Conservation (phyloP, 2,113 vertebrate genomes). For the Xiphorhynchus elegans region DNA sequence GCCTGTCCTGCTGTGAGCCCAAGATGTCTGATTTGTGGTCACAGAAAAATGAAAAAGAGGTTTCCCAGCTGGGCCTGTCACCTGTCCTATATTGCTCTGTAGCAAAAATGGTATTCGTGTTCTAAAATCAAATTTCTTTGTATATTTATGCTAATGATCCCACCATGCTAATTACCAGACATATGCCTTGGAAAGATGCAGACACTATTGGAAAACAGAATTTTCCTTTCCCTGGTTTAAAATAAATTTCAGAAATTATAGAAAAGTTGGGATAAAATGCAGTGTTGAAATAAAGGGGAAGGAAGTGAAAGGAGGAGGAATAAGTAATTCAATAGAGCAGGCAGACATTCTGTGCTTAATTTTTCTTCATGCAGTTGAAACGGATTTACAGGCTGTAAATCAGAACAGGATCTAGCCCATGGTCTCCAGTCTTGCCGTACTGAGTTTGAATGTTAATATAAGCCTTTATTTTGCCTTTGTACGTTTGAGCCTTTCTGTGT, state of each 20-base stretch:
- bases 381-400: conserved; percentile 51
- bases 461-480: conserved; percentile 49
- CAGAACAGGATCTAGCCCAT: conserved; percentile 17
- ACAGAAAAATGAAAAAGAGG: conserved; percentile 78
- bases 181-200: conserved; percentile 39
- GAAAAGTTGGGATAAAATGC: conserved; percentile 37
- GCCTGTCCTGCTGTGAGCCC: conserved; percentile 81
- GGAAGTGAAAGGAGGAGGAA: conserved; percentile 5
- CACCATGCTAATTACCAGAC: conserved; percentile 43
- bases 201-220: background rate
- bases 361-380: conserved; percentile 54
- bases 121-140: conserved; percentile 67
- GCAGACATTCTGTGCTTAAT: conserved; percentile 43
- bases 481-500: conserved; percentile 18
- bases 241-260: conserved; percentile 30
- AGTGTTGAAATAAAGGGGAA: background rate
- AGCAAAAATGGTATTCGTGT: conserved; percentile 67
- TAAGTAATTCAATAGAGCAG: conserved; percentile 12
- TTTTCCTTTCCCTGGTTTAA: conserved; percentile 24
- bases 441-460: conserved; percentile 18
- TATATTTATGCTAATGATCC: conserved; percentile 57
- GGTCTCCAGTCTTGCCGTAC: background rate
- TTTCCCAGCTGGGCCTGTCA: conserved; percentile 81
- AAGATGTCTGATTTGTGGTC: conserved; percentile 84
- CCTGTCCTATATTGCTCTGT: conserved; percentile 73